Evolutionary conservation across 2,113 vertebrate genomes (phyloP).

Genomic region (Ageneiosus marmoratus): DNA sequence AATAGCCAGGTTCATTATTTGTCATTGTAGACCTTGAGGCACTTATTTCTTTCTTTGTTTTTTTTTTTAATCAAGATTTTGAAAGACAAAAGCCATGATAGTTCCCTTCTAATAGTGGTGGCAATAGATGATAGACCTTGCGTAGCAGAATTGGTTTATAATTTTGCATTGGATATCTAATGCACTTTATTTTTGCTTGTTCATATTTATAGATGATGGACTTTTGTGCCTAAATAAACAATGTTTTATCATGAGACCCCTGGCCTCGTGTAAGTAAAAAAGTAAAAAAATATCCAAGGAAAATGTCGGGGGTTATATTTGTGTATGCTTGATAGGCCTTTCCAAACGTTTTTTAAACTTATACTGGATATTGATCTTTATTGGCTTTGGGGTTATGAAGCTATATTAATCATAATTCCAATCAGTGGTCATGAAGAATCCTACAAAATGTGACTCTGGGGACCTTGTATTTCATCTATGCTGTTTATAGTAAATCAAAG

Average conservation of each 20-base stretch:
- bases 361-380: neutral
- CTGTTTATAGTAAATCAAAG: neutral
- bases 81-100: conserved; percentile 5
- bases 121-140: neutral
- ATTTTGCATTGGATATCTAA: conserved; percentile 4
- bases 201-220: conserved; percentile 12
- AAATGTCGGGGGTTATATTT: neutral
- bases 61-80: conserved; percentile 10
- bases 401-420: conserved; percentile 14
- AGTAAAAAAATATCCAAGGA: neutral
- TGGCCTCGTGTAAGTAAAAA: conserved; percentile 20
- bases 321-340: neutral
- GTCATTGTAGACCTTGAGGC: conserved; percentile 18
- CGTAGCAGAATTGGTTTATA: neutral
- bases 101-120: neutral
- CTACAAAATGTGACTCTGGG: neutral
- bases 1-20: conserved; percentile 32
- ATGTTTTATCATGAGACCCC: neutral
- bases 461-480: neutral
- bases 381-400: neutral
- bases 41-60: conserved; percentile 2
- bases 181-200: neutral
- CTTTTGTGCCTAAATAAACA: neutral
- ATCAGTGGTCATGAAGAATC: neutral
- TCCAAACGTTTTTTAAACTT: neutral